These are phyloP conservation scores for Nasonia oneida DNA, from an alignment of 2,888 invertebrate species.

Conservation along the genomic window DNA sequence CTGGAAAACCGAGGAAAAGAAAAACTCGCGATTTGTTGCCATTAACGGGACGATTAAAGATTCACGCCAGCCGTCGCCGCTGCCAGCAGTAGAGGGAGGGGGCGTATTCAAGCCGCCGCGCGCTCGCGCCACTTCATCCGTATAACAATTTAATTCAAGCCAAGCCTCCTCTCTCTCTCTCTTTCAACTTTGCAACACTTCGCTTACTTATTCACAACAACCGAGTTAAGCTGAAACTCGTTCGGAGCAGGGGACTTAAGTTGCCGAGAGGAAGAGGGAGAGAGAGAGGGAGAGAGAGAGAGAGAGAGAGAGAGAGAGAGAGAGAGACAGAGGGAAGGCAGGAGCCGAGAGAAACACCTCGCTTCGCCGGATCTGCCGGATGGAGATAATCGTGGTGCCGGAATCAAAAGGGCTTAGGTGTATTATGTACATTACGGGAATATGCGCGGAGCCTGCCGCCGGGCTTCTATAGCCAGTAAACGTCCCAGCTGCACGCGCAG, in stretches of 20 bases:
- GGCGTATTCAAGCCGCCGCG: conserved; percentile 4
- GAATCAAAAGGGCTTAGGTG: conserved; percentile 62
- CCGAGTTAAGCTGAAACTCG: conserved; percentile 75
- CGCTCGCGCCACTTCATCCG: conserved; percentile 62
- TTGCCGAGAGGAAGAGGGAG: conserved; percentile 37
- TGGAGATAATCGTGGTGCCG: conserved; percentile 72
- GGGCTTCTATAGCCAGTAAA: background rate
- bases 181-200: conserved; percentile 77
- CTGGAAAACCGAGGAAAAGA: background rate
- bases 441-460: background rate
- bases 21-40: conserved; percentile 45
- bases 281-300: background rate
- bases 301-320: background rate
- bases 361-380: conserved; percentile 68
- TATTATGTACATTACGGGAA: conserved; percentile 38
- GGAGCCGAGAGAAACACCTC: conserved; percentile 68
- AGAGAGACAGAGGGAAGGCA: conserved; percentile 7
- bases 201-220: conserved; percentile 79
- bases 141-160: conserved; percentile 78
- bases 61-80: conserved; percentile 50
- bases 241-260: conserved; percentile 71
- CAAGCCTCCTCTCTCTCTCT: conserved; percentile 61
- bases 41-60: conserved; percentile 58
- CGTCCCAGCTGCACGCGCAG: background rate
- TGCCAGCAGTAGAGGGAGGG: background rate